Conservation (phyloP, 1,140 invertebrate species). For the Bombus balteatus region DNA sequence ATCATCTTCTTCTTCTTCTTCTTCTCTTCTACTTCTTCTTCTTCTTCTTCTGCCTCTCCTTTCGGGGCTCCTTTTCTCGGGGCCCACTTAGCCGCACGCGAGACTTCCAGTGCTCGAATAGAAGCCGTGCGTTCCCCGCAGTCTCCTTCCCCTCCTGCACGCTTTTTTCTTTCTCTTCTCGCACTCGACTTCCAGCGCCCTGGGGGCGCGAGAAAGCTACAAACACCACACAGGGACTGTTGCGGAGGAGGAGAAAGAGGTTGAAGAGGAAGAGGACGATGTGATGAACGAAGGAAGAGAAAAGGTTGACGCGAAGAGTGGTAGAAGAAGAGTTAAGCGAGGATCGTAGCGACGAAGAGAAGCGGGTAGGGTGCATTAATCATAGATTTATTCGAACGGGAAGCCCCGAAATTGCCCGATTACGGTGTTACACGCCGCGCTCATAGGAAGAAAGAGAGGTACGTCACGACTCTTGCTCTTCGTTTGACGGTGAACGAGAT, state of each 20-base stretch:
- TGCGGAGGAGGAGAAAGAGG: conserved; percentile 11
- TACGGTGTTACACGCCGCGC: conserved; percentile 77
- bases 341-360: conserved; percentile 1
- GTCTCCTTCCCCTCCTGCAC: not conserved
- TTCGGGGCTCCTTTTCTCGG: conserved; percentile 31
- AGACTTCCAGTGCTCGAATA: conserved; percentile 72
- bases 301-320: not conserved
- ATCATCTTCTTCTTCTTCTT: conserved; percentile 28
- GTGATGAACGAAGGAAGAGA: not conserved
- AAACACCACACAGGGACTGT: not conserved
- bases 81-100: conserved; percentile 81
- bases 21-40: conserved; percentile 22
- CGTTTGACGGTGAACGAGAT: not conserved
- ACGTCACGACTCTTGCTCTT: not conserved
- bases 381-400: conserved; percentile 80
- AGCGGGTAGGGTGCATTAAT: conserved; percentile 71
- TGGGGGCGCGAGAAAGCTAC: conserved; percentile 44
- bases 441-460: conserved; percentile 52
- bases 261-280: conserved; percentile 12
- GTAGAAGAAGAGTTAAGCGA: conserved; percentile 21
- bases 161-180: conserved; percentile 24
- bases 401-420: conserved; percentile 80
- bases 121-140: conserved; percentile 39
- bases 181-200: conserved; percentile 42
- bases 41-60: not conserved